phyloP scores from a whole-genome alignment of 2,113 vertebrate genomes.

The Ellobius talpinus region DNA sequence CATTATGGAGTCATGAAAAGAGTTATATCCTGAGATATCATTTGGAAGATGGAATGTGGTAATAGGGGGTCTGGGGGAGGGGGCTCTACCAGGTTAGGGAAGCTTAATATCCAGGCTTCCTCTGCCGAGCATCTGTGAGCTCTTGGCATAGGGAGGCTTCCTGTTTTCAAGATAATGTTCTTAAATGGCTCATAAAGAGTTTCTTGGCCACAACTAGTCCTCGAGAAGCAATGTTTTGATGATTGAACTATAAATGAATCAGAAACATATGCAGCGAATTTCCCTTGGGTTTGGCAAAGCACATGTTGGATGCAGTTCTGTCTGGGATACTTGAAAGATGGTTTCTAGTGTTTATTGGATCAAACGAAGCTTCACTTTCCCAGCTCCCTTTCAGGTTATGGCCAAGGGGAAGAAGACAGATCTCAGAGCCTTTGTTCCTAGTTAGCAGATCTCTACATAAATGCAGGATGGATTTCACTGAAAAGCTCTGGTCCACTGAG shows the following conservation, averaged over 20 bases:
- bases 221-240: conserved; percentile 71
- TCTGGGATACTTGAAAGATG: conserved; percentile 63
- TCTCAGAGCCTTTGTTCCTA: conserved; percentile 40
- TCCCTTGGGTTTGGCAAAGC: conserved; percentile 70
- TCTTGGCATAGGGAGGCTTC: conserved; percentile 60
- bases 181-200: conserved; percentile 64
- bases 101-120: background rate
- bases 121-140: background rate
- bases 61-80: background rate
- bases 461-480: background rate
- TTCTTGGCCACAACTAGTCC: conserved; percentile 71
- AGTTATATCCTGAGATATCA: background rate
- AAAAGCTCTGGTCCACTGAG: background rate
- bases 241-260: conserved; percentile 75
- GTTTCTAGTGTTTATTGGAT: conserved; percentile 60
- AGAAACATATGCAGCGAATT: conserved; percentile 75
- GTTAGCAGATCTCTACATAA: background rate
- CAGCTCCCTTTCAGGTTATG: background rate
- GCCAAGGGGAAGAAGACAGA: conserved; percentile 29
- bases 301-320: conserved; percentile 31
- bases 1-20: background rate
- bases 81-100: background rate
- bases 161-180: conserved; percentile 69
- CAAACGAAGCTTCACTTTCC: conserved; percentile 30
- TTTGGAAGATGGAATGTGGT: background rate